Percentiles rank a stretch among this genome's conserved stretches.
phyloP scores from a whole-genome alignment of 2,797 vertebrate genomes.

The Crax fasciolata region DNA sequence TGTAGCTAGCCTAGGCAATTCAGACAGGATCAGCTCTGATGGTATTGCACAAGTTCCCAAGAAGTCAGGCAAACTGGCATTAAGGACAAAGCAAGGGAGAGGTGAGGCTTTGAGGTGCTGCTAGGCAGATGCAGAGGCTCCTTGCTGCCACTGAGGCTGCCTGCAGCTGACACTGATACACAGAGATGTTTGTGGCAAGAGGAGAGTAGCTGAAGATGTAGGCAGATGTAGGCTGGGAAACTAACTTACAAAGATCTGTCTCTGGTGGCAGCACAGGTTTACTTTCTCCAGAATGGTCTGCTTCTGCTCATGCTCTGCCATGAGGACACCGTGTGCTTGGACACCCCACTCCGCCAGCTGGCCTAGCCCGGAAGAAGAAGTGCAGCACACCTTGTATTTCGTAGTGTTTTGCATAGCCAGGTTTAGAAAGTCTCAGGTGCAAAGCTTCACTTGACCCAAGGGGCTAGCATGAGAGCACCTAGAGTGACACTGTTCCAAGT shows the following conservation, averaged over 20 bases:
- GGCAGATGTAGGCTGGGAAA: not conserved
- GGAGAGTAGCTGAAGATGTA: not conserved
- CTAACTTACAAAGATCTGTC: not conserved
- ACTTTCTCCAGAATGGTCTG: not conserved
- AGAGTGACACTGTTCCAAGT: not conserved
- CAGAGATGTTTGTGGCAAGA: not conserved
- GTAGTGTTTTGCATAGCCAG: not conserved
- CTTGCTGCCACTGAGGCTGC: not conserved
- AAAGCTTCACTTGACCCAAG: not conserved
- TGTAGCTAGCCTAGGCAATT: not conserved
- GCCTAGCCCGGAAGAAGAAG: not conserved
- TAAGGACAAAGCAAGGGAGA: not conserved
- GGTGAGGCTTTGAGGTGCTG: not conserved
- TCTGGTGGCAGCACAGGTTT: fast-evolving
- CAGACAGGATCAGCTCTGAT: not conserved
- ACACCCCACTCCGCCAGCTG: not conserved
- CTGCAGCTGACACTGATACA: not conserved
- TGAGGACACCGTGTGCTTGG: not conserved
- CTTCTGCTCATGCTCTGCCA: not conserved
- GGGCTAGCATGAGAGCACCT: not conserved
- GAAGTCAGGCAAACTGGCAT: not conserved
- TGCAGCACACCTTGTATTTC: not conserved
- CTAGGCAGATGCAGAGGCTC: not conserved
- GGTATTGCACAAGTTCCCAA: not conserved
- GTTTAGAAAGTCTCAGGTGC: not conserved